phyloP scores from a whole-genome alignment of 2,113 vertebrate genomes.

The Actinemys pallida region DNA sequence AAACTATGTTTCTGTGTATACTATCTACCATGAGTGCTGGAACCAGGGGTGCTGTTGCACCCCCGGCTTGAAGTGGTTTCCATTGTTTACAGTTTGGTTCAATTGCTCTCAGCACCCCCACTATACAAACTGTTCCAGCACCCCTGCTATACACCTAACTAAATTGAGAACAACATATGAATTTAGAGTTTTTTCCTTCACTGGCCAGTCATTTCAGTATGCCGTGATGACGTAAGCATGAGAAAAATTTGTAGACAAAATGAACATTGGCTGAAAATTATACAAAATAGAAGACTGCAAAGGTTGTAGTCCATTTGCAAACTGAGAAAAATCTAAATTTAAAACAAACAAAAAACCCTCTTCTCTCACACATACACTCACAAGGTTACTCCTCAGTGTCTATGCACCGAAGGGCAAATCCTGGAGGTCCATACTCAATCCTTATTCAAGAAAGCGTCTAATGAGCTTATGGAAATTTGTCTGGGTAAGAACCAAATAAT shows the following conservation, averaged over 20 bases:
- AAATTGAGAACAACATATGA: neutral
- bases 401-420: neutral
- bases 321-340: neutral
- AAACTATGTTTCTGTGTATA: neutral
- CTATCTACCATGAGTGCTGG: neutral
- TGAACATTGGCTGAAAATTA: neutral
- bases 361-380: neutral
- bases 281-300: neutral
- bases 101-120: too few relatives aligned
- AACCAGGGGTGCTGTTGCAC: too few relatives aligned
- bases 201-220: slow-evolving; percentile 23
- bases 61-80: too few relatives aligned
- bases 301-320: neutral
- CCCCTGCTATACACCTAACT: neutral
- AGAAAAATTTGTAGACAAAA: neutral
- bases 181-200: neutral
- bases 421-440: neutral
- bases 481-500: neutral
- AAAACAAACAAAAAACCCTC: neutral
- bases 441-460: neutral
- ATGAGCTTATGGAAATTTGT: neutral
- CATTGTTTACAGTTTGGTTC: too few relatives aligned
- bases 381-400: neutral
- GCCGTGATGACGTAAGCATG: slow-evolving; percentile 26
- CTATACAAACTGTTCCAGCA: too few relatives aligned